phyloP scores from a whole-genome alignment of 2,113 vertebrate genomes.

The Melanotaenia duboulayi region DNA sequence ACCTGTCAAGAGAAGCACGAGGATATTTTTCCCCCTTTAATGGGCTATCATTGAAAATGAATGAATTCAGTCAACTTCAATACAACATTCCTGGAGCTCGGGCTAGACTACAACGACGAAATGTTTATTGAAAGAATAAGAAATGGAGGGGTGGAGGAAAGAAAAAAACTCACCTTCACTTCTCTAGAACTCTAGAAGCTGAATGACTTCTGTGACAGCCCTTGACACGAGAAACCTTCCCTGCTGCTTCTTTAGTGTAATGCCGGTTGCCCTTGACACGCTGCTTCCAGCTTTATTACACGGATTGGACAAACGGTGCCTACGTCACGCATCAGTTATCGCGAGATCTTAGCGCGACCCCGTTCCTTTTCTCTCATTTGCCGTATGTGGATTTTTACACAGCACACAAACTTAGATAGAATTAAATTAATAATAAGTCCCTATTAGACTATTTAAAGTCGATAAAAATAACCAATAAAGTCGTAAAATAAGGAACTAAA shows the following conservation, averaged over 20 bases:
- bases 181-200: neutral
- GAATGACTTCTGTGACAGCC: neutral
- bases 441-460: too few species aligned
- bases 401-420: too few species aligned
- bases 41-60: too few species aligned
- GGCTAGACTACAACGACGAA: neutral
- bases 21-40: too few species aligned
- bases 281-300: constrained; percentile 19
- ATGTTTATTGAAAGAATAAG: neutral
- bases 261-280: constrained; percentile 34
- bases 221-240: constrained; percentile 11
- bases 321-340: neutral
- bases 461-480: too few species aligned
- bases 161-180: constrained; percentile 54
- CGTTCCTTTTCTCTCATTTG: too few species aligned
- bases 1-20: neutral
- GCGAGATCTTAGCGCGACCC: neutral
- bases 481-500: neutral
- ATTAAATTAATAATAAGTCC: too few species aligned
- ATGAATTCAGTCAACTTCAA: neutral
- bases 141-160: too few species aligned
- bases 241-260: neutral
- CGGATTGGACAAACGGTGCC: too few species aligned
- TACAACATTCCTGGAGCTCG: neutral
- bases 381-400: too few species aligned